Evolutionary conservation across 2,113 vertebrate species (phyloP).

Genomic region (Chaetodon auriga): DNA sequence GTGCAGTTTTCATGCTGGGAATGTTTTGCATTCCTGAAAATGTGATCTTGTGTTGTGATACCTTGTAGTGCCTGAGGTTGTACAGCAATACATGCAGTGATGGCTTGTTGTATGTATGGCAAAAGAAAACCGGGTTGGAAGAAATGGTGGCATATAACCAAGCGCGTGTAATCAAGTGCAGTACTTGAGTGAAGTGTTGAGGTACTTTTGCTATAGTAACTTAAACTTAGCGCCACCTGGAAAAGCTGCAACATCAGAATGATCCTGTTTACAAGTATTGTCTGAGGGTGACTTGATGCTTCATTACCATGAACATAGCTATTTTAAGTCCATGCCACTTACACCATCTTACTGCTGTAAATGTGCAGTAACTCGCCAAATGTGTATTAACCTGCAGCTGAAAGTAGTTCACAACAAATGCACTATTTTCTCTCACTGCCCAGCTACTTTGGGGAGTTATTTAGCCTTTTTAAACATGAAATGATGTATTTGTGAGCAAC

Average conservation of each 20-base stretch:
- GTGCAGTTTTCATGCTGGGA: constrained; percentile 35
- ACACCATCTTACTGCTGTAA: neutral
- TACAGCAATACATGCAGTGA: neutral
- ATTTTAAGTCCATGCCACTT: neutral
- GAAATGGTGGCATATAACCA: neutral
- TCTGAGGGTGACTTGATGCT: neutral
- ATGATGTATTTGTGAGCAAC: no score
- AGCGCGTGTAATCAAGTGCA: neutral
- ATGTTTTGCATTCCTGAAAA: constrained; percentile 45
- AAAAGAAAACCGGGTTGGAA: neutral
- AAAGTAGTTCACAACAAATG: no score
- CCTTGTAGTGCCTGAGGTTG: neutral
- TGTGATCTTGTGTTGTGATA: constrained; percentile 18
- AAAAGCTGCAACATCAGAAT: no score
- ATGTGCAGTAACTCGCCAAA: no score
- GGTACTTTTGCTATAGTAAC: no score
- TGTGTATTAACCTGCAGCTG: neutral
- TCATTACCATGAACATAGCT: neutral
- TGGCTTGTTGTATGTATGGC: neutral
- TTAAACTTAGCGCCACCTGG: no score
- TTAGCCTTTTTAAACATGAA: neutral
- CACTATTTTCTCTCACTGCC: no score
- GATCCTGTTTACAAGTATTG: neutral
- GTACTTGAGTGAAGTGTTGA: no score
- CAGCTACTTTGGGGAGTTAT: neutral